Percentiles rank a stretch among this genome's conserved stretches.
phyloP scores from a whole-genome alignment of 2,797 vertebrate genomes.

The Macropodus opercularis region DNA sequence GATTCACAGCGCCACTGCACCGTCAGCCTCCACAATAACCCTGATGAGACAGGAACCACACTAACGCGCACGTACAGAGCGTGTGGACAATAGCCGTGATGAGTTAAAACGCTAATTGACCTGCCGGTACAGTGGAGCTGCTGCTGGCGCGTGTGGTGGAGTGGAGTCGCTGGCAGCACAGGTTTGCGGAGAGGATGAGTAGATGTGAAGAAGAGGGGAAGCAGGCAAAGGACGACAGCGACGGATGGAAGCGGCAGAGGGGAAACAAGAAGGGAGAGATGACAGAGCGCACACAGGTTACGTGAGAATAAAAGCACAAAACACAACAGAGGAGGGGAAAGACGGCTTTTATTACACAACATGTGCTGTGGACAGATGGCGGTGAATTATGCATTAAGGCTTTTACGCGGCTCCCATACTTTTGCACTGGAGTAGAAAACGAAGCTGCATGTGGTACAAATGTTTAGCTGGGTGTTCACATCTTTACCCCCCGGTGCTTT shows the following conservation, averaged over 20 bases:
- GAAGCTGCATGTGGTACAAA: slow-evolving; percentile 58
- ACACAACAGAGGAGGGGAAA: slow-evolving; percentile 36
- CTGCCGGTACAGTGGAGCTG: slow-evolving; percentile 16
- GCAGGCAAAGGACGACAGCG: slow-evolving; percentile 3
- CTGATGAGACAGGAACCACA: slow-evolving; percentile 48
- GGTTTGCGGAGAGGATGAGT: slow-evolving; percentile 9
- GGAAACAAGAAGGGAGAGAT: slow-evolving; percentile 6
- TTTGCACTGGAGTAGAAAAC: slow-evolving; percentile 65
- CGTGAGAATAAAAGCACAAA: slow-evolving; percentile 21
- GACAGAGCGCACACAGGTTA: slow-evolving; percentile 11
- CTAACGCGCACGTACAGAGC: slow-evolving; percentile 18
- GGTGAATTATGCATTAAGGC: slow-evolving; percentile 76
- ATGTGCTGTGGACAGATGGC: slow-evolving; percentile 77
- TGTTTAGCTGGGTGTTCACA: slow-evolving; percentile 62
- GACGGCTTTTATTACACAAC: slow-evolving; percentile 74
- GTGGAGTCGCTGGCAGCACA: slow-evolving; percentile 11
- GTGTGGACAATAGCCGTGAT: slow-evolving; percentile 42
- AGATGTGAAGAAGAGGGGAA: slow-evolving; percentile 4
- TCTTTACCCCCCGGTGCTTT: slow-evolving; percentile 44
- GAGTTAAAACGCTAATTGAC: slow-evolving; percentile 53
- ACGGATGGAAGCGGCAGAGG: slow-evolving; percentile 17
- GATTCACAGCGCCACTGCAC: slow-evolving; percentile 52
- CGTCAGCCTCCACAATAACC: slow-evolving; percentile 64
- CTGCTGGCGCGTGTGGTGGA: slow-evolving; percentile 14
- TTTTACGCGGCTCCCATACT: slow-evolving; percentile 66